These are phyloP conservation scores for Scaptomyza caliginosa DNA, from an alignment of 2,888 invertebrate genomes.

Conservation along the genomic window DNA sequence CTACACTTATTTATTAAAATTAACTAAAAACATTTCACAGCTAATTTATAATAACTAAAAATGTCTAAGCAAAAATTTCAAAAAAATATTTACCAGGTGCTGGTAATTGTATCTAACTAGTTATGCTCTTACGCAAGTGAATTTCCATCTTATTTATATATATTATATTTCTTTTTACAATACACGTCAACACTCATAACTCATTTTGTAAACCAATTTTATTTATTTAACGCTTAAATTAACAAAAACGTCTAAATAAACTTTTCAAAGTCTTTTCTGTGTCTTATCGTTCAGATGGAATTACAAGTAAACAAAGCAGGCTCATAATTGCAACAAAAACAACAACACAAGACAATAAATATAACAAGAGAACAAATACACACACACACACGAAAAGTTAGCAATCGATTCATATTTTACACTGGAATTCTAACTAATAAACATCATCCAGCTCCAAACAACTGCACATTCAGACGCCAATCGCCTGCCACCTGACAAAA, in stretches of 20 bases:
- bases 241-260: constrained; percentile 47
- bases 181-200: constrained; percentile 27
- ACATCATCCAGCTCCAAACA: constrained; percentile 3
- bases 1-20: constrained; percentile 12
- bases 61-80: background rate
- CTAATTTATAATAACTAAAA: background rate
- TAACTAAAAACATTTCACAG: background rate
- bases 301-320: constrained; percentile 60
- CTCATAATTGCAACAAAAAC: constrained; percentile 19
- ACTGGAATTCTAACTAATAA: constrained; percentile 54
- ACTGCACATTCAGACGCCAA: constrained; percentile 32
- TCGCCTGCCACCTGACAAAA: constrained; percentile 49
- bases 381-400: background rate
- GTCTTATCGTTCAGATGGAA: constrained; percentile 49
- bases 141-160: background rate
- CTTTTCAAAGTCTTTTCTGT: constrained; percentile 26
- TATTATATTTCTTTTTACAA: background rate
- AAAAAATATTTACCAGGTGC: background rate
- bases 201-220: constrained; percentile 42
- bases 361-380: constrained; percentile 16
- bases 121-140: constrained; percentile 2
- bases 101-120: constrained; percentile 12
- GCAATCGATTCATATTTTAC: constrained; percentile 36
- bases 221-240: constrained; percentile 56
- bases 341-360: constrained; percentile 33